A percentile compares a stretch with the other conserved stretches of the same genome.
These are phyloP conservation scores for Notospermus geniculatus DNA, from an alignment of 1,140 invertebrate species.

Conservation along the genomic window DNA sequence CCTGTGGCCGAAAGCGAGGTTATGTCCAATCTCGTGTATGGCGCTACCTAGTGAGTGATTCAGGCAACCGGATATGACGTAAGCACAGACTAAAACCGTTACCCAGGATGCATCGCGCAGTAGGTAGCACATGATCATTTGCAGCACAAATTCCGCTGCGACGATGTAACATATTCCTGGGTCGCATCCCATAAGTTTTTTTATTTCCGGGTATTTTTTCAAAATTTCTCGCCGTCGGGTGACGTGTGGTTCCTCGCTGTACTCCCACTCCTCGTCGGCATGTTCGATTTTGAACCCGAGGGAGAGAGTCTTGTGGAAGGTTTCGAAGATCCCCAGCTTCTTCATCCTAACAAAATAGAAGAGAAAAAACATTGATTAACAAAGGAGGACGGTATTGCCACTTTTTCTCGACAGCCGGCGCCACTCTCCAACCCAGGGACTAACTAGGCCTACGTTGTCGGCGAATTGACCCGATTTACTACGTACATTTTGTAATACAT, in stretches of 20 bases:
- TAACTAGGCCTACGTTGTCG: too few relatives aligned
- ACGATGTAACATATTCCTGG: conserved; percentile 43
- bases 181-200: conserved; percentile 53
- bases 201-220: conserved; percentile 54
- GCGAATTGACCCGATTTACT: too few relatives aligned
- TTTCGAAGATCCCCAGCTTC: too few relatives aligned
- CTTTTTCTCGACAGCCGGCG: too few relatives aligned
- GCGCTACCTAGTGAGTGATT: conserved; percentile 54
- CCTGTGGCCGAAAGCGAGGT: conserved; percentile 53
- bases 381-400: too few relatives aligned
- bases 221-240: conserved; percentile 46
- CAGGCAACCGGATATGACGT: conserved; percentile 46
- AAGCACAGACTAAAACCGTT: conserved; percentile 39
- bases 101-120: conserved; percentile 42
- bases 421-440: too few relatives aligned
- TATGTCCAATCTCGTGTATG: conserved; percentile 56
- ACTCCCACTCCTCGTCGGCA: conserved; percentile 38
- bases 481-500: too few relatives aligned
- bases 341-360: too few relatives aligned
- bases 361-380: too few relatives aligned
- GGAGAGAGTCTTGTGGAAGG: conserved; percentile 29
- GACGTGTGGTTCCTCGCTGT: conserved; percentile 47
- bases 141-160: conserved; percentile 30
- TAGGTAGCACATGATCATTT: conserved; percentile 42
- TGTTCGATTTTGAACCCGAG: conserved; percentile 23